A percentile compares a stretch with the other conserved stretches of the same genome.
These are phyloP conservation scores for Epinotia nisella DNA, from an alignment of 2,888 invertebrate species.

Conservation along the genomic window DNA sequence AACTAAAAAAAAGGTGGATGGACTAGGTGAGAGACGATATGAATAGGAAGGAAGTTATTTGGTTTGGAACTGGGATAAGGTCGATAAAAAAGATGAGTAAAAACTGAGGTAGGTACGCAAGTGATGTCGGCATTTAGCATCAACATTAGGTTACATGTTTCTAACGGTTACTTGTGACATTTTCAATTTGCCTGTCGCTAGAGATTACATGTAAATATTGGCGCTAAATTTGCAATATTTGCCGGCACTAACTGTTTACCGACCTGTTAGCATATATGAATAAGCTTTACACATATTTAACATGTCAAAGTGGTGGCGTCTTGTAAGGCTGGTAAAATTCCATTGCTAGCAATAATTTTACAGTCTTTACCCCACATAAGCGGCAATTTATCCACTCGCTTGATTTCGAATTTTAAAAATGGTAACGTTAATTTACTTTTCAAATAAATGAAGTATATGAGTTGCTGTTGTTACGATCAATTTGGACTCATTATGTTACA, in stretches of 20 bases:
- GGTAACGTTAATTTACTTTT: too few relatives aligned
- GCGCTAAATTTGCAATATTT: conserved; percentile 21
- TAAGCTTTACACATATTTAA: conserved; percentile 4
- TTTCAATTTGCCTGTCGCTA: conserved; percentile 15
- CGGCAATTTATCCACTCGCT: too few relatives aligned
- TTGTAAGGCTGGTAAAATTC: background rate
- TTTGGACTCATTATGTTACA: too few relatives aligned
- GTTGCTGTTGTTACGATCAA: too few relatives aligned
- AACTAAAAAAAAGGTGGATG: too few relatives aligned
- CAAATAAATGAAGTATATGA: too few relatives aligned
- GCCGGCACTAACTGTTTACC: conserved; percentile 15
- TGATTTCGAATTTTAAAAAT: too few relatives aligned
- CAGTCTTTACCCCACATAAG: too few relatives aligned
- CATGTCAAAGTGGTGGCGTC: background rate
- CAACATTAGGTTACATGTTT: background rate
- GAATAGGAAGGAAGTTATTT: too few relatives aligned
- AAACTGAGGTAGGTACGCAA: background rate
- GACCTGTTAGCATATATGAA: background rate
- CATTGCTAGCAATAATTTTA: background rate
- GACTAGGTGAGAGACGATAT: too few relatives aligned
- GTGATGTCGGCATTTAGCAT: background rate
- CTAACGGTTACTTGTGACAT: background rate
- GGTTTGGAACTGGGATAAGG: too few relatives aligned
- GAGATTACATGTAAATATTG: conserved; percentile 18
- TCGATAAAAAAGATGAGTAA: too few relatives aligned